Base-by-base conservation (phyloP, 2,888 invertebrate genomes). In the Synanthedon formicaeformis region DNA sequence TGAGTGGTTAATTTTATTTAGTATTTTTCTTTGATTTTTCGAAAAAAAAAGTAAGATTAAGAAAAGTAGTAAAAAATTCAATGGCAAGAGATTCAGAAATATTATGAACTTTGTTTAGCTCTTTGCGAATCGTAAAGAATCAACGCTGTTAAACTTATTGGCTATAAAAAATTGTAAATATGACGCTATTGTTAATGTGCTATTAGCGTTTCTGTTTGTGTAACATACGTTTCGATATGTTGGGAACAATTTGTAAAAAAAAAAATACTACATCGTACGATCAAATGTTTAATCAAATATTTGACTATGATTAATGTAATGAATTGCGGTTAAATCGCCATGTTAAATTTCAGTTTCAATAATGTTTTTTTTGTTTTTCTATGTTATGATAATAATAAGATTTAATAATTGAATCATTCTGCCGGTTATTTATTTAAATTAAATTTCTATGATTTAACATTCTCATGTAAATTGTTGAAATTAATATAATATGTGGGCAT, bases 401-500 rank as follows among this genome's bases (percentile, higher is more conserved):
- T 27, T 6, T 27, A 3, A 18, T 18, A 3, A 18, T 27, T 23
- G 5, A 23, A 23, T 23, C 5, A 5, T 23, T 23, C 23, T 23
- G 23, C 23, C 23, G 23, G 10, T 34, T 10, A 34, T 34, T 34
- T 6, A 34, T 34, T 34, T 34, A 8, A 10, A 2, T 34, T 1
- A 8, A 10, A 65, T 62, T 55, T 61, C 62, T 58, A 60, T 58
- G 55, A 63, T 57, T 58, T 69, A 63, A 69, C 60, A 56, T 69
- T 75, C 75, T 75, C 65, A 58, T 74, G 67, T 76, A 76, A 34
- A 34, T 34, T 34, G 34, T 34, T 71, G 73, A 70, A 65, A 62
- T 74, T 68, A 67, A 61, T 55, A 18, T 45, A 63, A 61, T 69
- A 71, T 75, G 67, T 74, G 76, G 81, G 83, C 86, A 86, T 86